A percentile compares a stretch with the other conserved stretches of the same genome.
Conservation (phyloP, 2,113 vertebrate species). For the Podocnemis expansa region DNA sequence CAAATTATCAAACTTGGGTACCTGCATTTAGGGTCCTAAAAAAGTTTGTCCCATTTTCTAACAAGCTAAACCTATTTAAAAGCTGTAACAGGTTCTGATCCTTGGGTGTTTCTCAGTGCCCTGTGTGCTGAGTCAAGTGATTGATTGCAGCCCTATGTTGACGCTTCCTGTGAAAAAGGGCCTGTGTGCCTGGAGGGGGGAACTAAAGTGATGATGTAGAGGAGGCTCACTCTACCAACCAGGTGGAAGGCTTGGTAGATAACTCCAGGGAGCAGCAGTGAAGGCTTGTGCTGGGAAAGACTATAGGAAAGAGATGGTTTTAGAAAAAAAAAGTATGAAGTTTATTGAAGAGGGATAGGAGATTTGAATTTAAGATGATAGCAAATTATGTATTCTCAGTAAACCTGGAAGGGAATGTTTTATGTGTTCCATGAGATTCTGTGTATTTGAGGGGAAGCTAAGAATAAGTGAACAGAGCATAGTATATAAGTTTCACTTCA, state of each 20-base stretch:
- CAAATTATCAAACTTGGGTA: not conserved
- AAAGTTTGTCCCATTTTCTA: not conserved
- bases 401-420: not conserved
- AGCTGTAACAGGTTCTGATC: not conserved
- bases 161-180: not conserved
- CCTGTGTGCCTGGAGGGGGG: not conserved
- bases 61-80: not conserved
- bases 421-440: not conserved
- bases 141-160: not conserved
- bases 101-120: not conserved
- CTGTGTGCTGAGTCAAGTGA: not conserved
- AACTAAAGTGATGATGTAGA: not conserved
- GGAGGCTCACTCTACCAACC: rapidly evolving
- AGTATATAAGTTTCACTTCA: not conserved
- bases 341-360: not conserved
- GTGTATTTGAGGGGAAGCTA: not conserved
- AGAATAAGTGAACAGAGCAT: not conserved
- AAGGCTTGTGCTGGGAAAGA: not conserved
- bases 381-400: not conserved
- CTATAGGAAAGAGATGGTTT: not conserved
- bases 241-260: not conserved
- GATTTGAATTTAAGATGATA: not conserved
- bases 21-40: not conserved
- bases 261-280: not conserved
- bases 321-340: not conserved